Evolutionary conservation across 2,113 vertebrate genomes (phyloP).

Genomic region (Hippocampus zosterae): DNA sequence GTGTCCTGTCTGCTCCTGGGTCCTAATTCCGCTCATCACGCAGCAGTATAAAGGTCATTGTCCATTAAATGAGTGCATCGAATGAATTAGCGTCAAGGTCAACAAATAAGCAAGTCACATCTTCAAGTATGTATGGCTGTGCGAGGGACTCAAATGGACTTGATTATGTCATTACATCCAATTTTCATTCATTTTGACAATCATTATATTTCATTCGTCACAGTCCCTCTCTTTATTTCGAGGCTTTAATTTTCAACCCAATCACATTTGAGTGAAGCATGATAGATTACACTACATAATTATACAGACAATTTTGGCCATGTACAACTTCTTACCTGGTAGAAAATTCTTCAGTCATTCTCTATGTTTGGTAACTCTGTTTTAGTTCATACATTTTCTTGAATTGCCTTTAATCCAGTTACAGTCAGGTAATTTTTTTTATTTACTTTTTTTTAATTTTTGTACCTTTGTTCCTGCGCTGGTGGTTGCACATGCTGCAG

Average conservation of each 20-base stretch:
- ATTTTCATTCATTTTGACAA: constrained; percentile 49
- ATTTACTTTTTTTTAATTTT: too few species aligned
- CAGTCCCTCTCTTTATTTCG: constrained; percentile 61
- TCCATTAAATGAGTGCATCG: background rate
- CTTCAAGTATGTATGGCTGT: constrained; percentile 15
- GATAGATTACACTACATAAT: constrained; percentile 37
- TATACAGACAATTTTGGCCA: constrained; percentile 39
- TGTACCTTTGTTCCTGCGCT: background rate
- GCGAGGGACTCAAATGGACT: background rate
- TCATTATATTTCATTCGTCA: constrained; percentile 68
- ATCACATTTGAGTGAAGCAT: constrained; percentile 61
- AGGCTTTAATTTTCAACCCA: constrained; percentile 61
- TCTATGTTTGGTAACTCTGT: background rate
- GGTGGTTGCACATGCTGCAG: constrained; percentile 7
- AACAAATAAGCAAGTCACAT: background rate
- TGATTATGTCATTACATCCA: constrained; percentile 38
- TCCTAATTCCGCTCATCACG: too few species aligned
- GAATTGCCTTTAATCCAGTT: constrained; percentile 13
- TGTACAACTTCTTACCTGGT: constrained; percentile 39
- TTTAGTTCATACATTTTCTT: background rate
- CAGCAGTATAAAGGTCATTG: background rate
- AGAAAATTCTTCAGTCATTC: constrained; percentile 13
- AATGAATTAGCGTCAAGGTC: background rate
- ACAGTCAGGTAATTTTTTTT: background rate
- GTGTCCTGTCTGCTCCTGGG: too few species aligned